Percentiles rank a stretch among this genome's conserved stretches.
Conservation (phyloP, 2,113 vertebrate species). For the Hippotragus niger region DNA sequence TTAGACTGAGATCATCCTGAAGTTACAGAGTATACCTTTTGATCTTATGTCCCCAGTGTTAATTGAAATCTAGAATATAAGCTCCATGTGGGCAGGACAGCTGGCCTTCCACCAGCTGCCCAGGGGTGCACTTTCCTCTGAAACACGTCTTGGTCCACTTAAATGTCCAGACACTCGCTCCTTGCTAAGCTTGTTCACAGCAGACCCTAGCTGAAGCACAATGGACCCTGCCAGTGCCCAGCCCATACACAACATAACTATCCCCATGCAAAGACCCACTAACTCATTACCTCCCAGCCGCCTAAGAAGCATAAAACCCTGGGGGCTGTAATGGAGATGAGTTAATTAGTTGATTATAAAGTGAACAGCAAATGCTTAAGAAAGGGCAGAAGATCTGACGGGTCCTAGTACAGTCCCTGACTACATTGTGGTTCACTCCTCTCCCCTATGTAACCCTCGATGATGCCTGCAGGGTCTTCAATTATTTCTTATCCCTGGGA, state of each 20-base stretch:
- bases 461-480: neutral
- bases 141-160: neutral
- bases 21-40: neutral
- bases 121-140: neutral
- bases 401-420: neutral
- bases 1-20: neutral
- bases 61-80: neutral
- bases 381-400: neutral
- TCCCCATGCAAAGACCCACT: neutral
- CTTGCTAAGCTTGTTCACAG: neutral
- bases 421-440: neutral
- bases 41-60: neutral
- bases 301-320: neutral
- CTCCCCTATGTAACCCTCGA: neutral
- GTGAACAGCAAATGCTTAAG: neutral
- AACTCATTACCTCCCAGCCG: neutral
- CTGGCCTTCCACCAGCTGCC: neutral
- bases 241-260: neutral
- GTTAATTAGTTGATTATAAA: neutral
- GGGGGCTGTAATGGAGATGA: neutral
- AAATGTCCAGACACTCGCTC: neutral
- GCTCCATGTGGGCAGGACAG: neutral
- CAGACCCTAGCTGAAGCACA: neutral
- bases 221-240: too few species aligned
- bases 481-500: neutral